These are phyloP conservation scores for Bilobella aurantiaca DNA, from an alignment of 1,140 invertebrate species.

Conservation along the genomic window DNA sequence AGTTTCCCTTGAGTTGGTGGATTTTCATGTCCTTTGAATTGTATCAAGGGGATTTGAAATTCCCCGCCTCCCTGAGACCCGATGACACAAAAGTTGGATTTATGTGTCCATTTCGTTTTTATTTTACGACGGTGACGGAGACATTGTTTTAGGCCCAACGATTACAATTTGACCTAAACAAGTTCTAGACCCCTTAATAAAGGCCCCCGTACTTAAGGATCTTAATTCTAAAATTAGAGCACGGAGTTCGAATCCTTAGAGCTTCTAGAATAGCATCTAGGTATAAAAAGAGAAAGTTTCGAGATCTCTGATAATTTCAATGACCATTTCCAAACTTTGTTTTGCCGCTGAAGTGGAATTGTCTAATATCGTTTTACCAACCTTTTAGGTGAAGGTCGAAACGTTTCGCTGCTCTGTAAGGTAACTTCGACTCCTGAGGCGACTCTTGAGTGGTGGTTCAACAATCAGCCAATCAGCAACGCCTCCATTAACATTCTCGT, in stretches of 20 bases:
- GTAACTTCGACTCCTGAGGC: conserved; percentile 67
- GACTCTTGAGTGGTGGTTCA: conserved; percentile 66
- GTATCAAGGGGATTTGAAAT: neutral
- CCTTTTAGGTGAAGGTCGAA: conserved; percentile 51
- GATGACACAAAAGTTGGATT: neutral
- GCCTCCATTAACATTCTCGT: conserved; percentile 33
- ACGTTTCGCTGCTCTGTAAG: conserved; percentile 64
- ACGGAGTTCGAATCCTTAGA: too few relatives aligned
- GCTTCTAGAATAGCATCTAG: too few relatives aligned
- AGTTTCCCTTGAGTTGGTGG: neutral
- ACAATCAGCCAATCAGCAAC: conserved; percentile 43
- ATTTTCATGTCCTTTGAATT: neutral
- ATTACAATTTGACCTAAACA: too few relatives aligned
- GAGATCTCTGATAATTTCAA: too few relatives aligned
- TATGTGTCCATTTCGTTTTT: conserved; percentile 3
- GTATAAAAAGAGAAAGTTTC: too few relatives aligned
- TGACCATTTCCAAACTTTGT: too few relatives aligned
- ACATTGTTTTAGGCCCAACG: too few relatives aligned
- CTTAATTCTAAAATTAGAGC: too few relatives aligned
- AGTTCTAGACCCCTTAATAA: too few relatives aligned
- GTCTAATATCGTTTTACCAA: neutral
- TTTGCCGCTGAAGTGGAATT: too few relatives aligned
- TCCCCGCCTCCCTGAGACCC: neutral
- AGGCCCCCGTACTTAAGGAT: too few relatives aligned
- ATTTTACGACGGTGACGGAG: conserved; percentile 4